Percentiles rank a stretch among this genome's conserved stretches.
Evolutionary conservation across 1,140 invertebrate genomes (phyloP).

Genomic region (Sweltsa coloradensis): DNA sequence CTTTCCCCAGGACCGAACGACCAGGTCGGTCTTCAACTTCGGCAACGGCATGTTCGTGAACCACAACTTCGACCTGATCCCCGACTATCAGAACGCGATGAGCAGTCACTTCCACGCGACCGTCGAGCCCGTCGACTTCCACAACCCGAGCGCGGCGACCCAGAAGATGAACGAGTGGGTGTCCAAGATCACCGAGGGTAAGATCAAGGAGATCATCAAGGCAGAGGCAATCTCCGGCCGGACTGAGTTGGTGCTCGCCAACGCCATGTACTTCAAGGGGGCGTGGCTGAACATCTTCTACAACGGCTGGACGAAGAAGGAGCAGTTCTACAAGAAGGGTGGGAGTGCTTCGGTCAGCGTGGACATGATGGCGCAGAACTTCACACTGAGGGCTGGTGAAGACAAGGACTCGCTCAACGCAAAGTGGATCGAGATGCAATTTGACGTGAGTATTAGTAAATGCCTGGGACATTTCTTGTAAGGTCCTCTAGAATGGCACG

Average conservation of each 20-base stretch:
- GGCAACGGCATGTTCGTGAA: slow-evolving; percentile 29
- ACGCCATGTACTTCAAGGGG: slow-evolving; percentile 34
- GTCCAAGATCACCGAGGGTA: slow-evolving; percentile 25
- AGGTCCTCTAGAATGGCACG: neutral
- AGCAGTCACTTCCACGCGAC: slow-evolving; percentile 18
- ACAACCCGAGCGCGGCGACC: slow-evolving; percentile 15
- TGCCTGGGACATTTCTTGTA: neutral
- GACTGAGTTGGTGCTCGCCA: slow-evolving; percentile 27
- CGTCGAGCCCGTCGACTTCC: slow-evolving; percentile 21
- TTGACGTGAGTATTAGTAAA: slow-evolving; percentile 9
- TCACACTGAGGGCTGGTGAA: slow-evolving; percentile 4
- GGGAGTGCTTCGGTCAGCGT: slow-evolving; percentile 21
- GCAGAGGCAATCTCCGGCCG: slow-evolving; percentile 12
- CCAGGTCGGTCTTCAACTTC: slow-evolving; percentile 20
- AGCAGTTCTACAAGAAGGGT: slow-evolving; percentile 21
- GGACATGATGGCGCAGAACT: slow-evolving; percentile 22
- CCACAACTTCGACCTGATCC: slow-evolving; percentile 17
- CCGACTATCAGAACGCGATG: slow-evolving; percentile 15
- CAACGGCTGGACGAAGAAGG: slow-evolving; percentile 17
- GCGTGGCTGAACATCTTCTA: slow-evolving; percentile 27
- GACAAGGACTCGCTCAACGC: slow-evolving; percentile 1
- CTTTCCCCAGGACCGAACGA: neutral
- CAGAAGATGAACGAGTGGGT: slow-evolving; percentile 32
- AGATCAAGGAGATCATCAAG: slow-evolving; percentile 30
- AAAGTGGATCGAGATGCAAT: slow-evolving; percentile 13